Evolutionary conservation across 2,113 vertebrate species (phyloP).

Genomic region (Onychorhynchus coronatus): DNA sequence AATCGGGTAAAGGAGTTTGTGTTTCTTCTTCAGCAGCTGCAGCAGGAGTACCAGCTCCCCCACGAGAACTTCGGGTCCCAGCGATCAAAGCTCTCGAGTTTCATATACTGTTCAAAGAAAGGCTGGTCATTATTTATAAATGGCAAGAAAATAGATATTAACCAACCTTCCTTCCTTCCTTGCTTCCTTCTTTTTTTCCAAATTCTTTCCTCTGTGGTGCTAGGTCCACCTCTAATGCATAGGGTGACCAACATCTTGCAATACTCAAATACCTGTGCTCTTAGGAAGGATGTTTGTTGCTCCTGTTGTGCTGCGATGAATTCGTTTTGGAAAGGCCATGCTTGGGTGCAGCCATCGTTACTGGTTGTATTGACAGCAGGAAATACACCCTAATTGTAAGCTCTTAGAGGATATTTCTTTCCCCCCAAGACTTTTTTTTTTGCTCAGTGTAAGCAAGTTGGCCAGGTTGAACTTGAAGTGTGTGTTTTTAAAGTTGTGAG

Average conservation of each 20-base stretch:
- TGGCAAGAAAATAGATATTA: background rate
- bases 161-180: background rate
- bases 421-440: background rate
- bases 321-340: background rate
- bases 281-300: background rate
- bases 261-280: background rate
- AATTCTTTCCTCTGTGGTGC: background rate
- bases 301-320: background rate
- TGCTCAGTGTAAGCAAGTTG: background rate
- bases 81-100: conserved; percentile 45
- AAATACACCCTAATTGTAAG: background rate
- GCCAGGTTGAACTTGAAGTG: background rate
- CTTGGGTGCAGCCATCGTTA: background rate
- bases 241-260: background rate
- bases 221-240: accelerated
- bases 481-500: background rate
- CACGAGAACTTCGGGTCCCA: conserved; percentile 24
- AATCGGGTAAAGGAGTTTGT: conserved; percentile 18
- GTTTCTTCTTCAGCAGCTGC: conserved; percentile 38
- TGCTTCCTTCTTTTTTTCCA: background rate
- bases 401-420: background rate
- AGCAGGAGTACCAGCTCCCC: conserved; percentile 31
- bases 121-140: background rate
- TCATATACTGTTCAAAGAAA: conserved; percentile 7
- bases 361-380: background rate